These are phyloP conservation scores for Chaenodraco wilsoni DNA, from an alignment of 2,797 vertebrate genomes.

Conservation along the genomic window DNA sequence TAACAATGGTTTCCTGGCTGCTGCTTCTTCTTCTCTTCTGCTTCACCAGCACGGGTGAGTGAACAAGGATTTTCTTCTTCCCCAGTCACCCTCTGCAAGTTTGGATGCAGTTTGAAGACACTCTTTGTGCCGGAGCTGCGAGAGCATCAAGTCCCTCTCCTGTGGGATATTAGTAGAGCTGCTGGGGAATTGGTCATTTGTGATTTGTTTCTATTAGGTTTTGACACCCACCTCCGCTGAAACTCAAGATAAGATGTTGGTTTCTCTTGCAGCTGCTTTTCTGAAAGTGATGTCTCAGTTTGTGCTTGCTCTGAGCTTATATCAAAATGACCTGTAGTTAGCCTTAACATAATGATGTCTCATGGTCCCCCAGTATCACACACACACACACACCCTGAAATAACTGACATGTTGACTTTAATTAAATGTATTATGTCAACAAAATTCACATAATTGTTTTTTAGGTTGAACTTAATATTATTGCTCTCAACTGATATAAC, in stretches of 20 bases:
- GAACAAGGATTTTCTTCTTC: neutral
- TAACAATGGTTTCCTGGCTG: slow-evolving; percentile 55
- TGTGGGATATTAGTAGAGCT: slow-evolving; percentile 17
- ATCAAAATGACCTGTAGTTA: neutral
- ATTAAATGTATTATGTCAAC: too few species aligned
- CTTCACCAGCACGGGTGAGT: slow-evolving; percentile 64
- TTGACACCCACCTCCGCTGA: neutral
- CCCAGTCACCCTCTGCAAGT: slow-evolving; percentile 26
- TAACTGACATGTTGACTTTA: too few species aligned
- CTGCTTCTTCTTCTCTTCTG: slow-evolving; percentile 52
- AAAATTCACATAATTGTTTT: too few species aligned
- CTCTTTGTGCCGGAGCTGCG: neutral
- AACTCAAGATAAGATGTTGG: neutral
- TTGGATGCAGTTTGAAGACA: slow-evolving; percentile 31
- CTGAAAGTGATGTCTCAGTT: slow-evolving; percentile 13
- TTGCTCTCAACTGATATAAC: too few species aligned
- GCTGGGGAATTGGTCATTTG: slow-evolving; percentile 21
- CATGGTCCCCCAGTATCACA: neutral
- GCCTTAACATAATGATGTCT: slow-evolving; percentile 1
- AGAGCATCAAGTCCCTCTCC: neutral
- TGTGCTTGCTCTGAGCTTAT: neutral
- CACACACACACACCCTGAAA: too few species aligned
- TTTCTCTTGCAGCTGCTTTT: slow-evolving; percentile 9
- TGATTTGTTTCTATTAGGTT: slow-evolving; percentile 2
- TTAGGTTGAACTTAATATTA: too few species aligned